Percentiles rank a stretch among this genome's conserved stretches.
phyloP scores from a whole-genome alignment of 37 sponge, comb jelly and placozoan species.

The Beroe ovata region DNA sequence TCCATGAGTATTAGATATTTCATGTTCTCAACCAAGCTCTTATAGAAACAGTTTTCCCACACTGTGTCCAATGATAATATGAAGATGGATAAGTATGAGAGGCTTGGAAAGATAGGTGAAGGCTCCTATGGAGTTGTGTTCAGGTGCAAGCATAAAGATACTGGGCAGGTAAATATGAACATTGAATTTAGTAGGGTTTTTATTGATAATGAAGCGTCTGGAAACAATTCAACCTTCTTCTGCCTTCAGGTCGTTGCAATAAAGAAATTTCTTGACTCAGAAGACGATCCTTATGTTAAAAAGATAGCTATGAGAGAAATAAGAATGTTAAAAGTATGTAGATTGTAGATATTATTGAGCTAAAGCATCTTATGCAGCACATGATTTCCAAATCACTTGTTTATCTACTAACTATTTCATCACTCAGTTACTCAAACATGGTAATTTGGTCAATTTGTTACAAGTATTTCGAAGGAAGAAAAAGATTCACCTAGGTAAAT shows the following conservation, averaged over 20 bases:
- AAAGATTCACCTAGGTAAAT: conserved; percentile 78
- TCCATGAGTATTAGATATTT: too few species aligned
- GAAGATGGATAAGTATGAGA: conserved; percentile 95
- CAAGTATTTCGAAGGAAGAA: conserved; percentile 89
- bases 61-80: conserved; percentile 42
- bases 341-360: not conserved
- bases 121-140: conserved; percentile 98
- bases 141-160: conserved; percentile 86
- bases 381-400: not conserved
- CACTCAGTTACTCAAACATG: conserved; percentile 85
- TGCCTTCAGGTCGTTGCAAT: conserved; percentile 82
- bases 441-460: conserved; percentile 93
- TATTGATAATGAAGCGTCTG: too few species aligned
- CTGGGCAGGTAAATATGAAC: conserved; percentile 73
- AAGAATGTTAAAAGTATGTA: conserved; percentile 71
- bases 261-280: conserved; percentile 95
- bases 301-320: conserved; percentile 93
- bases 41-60: too few species aligned
- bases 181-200: too few species aligned
- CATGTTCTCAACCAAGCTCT: too few species aligned
- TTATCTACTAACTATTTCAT: not conserved
- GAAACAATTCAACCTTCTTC: too few species aligned
- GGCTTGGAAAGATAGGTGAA: conserved; percentile 90
- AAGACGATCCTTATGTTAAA: conserved; percentile 90
- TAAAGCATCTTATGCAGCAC: not conserved